phyloP scores from a whole-genome alignment of 2,888 invertebrate genomes.

The Micropterix aruncella region DNA sequence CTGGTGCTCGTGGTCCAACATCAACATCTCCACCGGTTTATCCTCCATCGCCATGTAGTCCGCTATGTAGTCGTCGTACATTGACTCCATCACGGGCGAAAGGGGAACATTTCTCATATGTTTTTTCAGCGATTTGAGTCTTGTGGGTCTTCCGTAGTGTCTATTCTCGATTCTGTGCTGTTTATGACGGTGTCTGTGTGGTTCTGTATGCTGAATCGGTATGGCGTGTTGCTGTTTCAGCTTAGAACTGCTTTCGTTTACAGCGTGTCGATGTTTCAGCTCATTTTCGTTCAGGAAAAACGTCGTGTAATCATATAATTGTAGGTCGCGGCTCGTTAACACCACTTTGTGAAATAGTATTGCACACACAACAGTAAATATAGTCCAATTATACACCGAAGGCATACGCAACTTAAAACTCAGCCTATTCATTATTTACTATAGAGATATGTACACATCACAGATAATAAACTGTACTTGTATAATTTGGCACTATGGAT shows the following conservation, averaged over 20 bases:
- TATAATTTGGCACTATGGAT: no score
- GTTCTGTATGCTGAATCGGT: neutral
- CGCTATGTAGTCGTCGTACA: neutral
- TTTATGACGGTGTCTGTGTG: neutral
- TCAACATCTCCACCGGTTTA: constrained; percentile 14
- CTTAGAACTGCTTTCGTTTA: neutral
- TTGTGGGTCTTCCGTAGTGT: neutral
- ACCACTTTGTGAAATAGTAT: neutral
- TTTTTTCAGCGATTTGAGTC: no score
- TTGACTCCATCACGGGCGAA: neutral
- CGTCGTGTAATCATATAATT: neutral
- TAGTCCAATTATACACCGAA: neutral
- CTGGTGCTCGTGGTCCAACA: constrained; percentile 17
- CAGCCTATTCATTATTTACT: neutral
- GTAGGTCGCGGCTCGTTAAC: neutral
- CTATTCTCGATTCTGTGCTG: neutral
- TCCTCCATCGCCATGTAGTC: neutral
- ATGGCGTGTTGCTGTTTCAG: neutral
- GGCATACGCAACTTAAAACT: neutral
- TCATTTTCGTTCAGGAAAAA: neutral
- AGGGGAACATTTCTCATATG: no score
- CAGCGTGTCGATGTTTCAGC: neutral
- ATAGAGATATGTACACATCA: neutral
- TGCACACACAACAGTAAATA: neutral
- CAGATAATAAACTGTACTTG: no score